phyloP scores from a whole-genome alignment of 30 jellyfish, hydroid and myxozoan species.

The Cassiopea andromeda region DNA sequence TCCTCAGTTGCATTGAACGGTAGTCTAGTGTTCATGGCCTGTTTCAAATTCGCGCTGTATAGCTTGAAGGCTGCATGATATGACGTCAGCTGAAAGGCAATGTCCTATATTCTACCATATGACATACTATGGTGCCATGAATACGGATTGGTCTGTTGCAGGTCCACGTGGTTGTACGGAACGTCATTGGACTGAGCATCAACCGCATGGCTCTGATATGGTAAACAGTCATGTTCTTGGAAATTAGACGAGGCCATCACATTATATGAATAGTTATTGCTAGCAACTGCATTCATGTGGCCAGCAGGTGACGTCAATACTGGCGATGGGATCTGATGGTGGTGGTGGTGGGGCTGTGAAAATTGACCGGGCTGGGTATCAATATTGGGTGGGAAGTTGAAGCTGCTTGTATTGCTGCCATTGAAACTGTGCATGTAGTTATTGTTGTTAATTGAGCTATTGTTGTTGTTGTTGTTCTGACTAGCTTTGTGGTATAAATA shows the following conservation, averaged over 20 bases:
- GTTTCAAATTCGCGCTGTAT: not conserved
- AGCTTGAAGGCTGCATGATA: not conserved
- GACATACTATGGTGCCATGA: constrained; percentile 57
- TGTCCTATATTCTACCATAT: constrained; percentile 40
- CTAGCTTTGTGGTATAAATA: constrained; percentile 46
- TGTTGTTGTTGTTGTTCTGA: constrained; percentile 52
- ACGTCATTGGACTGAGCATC: constrained; percentile 47
- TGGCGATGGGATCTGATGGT: constrained; percentile 30
- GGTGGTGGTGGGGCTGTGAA: constrained; percentile 52
- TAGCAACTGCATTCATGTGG: constrained; percentile 27
- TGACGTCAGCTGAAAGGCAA: not conserved
- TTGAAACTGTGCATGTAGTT: constrained; percentile 40
- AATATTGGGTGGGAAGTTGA: constrained; percentile 35
- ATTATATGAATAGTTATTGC: constrained; percentile 25
- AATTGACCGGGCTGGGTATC: constrained; percentile 26
- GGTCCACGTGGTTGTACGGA: constrained; percentile 56
- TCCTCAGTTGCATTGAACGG: not conserved
- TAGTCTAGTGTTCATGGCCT: not conserved
- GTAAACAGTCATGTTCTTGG: constrained; percentile 48
- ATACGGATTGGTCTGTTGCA: constrained; percentile 67
- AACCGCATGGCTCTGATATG: constrained; percentile 17
- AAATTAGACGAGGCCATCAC: constrained; percentile 38
- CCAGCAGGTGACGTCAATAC: constrained; percentile 20
- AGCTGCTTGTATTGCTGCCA: constrained; percentile 6
- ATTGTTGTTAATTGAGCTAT: constrained; percentile 64